Percentiles rank a stretch among this genome's conserved stretches.
These are phyloP conservation scores for Felis catus DNA, from an alignment of 2,113 vertebrate genomes.

Conservation along the genomic window DNA sequence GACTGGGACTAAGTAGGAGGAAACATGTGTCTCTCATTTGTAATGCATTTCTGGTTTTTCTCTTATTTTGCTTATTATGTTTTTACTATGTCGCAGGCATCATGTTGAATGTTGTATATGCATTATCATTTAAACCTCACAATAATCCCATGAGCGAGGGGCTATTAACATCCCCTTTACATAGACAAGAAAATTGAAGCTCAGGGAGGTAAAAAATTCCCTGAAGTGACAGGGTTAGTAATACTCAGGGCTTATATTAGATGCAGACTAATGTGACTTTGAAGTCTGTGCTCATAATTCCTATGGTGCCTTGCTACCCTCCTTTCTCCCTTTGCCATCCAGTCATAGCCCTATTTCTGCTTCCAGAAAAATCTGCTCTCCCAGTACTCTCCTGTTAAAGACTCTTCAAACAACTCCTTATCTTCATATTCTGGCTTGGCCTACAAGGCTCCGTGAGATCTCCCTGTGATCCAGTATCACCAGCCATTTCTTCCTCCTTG, in stretches of 20 bases:
- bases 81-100: background rate
- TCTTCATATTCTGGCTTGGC: background rate
- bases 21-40: background rate
- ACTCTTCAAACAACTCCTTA: background rate
- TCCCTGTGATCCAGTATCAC: background rate
- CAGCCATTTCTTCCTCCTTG: background rate
- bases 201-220: background rate
- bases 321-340: background rate
- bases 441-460: background rate
- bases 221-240: background rate
- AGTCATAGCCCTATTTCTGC: background rate
- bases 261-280: background rate
- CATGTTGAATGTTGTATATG: constrained; percentile 36
- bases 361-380: background rate
- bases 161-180: background rate
- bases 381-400: background rate
- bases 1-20: background rate
- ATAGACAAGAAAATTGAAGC: background rate
- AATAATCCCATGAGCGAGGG: background rate
- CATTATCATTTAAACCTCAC: constrained; percentile 17
- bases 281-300: background rate
- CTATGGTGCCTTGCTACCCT: background rate
- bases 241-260: background rate
- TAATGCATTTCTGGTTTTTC: background rate
- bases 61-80: constrained; percentile 28